Base-by-base conservation (phyloP, 1,140 invertebrate species). In the Bombus affinis region DNA sequence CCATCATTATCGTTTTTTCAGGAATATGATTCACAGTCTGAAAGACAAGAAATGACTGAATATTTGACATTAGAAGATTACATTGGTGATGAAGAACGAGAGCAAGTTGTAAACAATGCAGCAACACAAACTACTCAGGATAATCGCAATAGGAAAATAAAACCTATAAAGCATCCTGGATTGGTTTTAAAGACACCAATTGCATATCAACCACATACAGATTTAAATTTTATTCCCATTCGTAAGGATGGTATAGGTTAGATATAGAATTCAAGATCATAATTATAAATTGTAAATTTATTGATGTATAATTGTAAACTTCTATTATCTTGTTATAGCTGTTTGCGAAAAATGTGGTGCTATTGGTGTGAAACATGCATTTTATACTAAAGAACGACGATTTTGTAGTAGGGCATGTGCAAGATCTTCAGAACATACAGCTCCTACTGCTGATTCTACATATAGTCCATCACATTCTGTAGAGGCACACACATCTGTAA, bases 311-410 rank as follows among this genome's bases (percentile, higher is more conserved):
- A 25, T n/a, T 44, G 44, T 22, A 75, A 80, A 9, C 28, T 28
- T 79, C 39, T 79, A n/a, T 88, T 89, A 9, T 75, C 83, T 73
- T 89, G 91, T 94, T 90, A 93, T 88, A 98, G 98, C 97, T 91
- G 97, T 98, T 57, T 98, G 98, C 96, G 97, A 98, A 94, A 97
- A 98, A 94, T 98, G 98, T 95, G 98, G 98, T 76, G 97, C 97
- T 53, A 98, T 98, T 89, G 98, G 98, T 85, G 98, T 98, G 12
- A 98, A 98, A 94, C 97, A 98, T 94, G 97, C 98, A 5, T 98
- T 98, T 95, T 98, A 98, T 92, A 98, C 98, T 22, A 97, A 98
- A 94, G 97, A 98, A 88, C 96, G 98, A 89, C 95, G 97, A 85
- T 98, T 97, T 94, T 98, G 97, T 92, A 98, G 97, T 92, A 96